Percentiles rank a stretch among this genome's conserved stretches.
These are phyloP conservation scores for Leucopternis melanops DNA, from an alignment of 2,113 vertebrate genomes.

Conservation along the genomic window DNA sequence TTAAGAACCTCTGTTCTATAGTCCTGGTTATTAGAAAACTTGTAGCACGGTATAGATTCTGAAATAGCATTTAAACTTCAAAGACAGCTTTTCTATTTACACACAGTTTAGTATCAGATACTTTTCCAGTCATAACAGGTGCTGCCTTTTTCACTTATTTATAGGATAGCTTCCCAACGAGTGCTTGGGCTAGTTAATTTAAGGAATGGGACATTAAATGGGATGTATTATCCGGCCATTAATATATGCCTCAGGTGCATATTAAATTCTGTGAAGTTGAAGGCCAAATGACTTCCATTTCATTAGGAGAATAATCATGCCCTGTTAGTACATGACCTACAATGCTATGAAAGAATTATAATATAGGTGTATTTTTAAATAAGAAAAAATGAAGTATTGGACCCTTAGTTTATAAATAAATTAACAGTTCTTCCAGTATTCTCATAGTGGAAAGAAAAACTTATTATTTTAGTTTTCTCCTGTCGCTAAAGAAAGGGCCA, in stretches of 20 bases:
- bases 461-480: neutral
- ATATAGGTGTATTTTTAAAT: neutral
- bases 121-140: neutral
- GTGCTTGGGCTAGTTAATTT: neutral
- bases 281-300: slow-evolving; percentile 15
- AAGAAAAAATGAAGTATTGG: neutral
- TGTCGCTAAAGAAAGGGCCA: neutral
- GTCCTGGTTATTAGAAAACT: neutral
- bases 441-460: neutral
- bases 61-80: neutral
- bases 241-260: neutral
- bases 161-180: neutral
- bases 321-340: neutral
- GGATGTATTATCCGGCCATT: slow-evolving; percentile 6
- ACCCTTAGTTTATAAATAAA: neutral
- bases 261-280: neutral
- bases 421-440: neutral
- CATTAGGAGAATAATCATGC: neutral
- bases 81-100: neutral
- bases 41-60: neutral
- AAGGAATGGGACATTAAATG: neutral
- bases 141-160: neutral
- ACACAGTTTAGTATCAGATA: neutral
- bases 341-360: neutral
- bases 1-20: neutral